Percentiles rank a stretch among this genome's conserved stretches.
Conservation (phyloP, 2,797 vertebrate species). For the Periparus ater region DNA sequence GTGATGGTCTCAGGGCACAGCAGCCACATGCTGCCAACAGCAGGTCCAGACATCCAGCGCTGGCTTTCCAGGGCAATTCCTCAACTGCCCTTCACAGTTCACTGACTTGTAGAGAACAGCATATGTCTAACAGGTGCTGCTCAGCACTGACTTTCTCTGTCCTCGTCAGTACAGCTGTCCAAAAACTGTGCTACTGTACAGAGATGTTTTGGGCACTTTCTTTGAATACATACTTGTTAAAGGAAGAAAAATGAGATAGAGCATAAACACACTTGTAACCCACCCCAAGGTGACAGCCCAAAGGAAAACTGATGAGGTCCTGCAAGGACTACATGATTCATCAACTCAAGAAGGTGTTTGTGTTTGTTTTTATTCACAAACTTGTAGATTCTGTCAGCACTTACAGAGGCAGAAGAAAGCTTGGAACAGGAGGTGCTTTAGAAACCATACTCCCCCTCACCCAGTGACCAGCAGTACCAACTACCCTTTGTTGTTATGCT, state of each 20-base stretch:
- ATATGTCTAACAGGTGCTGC: neutral
- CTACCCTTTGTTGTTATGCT: neutral
- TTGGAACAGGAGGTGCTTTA: neutral
- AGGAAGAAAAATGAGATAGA: neutral
- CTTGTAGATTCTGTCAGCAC: neutral
- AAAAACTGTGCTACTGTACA: neutral
- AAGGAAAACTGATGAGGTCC: neutral
- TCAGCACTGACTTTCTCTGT: neutral
- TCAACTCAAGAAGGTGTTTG: neutral
- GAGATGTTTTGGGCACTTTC: neutral
- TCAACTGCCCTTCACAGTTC: neutral
- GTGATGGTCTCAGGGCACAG: neutral
- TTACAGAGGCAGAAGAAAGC: neutral
- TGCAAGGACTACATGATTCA: neutral
- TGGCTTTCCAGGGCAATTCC: neutral
- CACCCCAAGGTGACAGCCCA: neutral
- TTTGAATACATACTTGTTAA: neutral
- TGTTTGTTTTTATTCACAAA: neutral
- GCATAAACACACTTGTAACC: neutral
- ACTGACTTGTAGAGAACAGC: neutral
- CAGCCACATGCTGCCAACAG: neutral
- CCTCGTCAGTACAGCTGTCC: neutral
- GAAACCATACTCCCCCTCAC: neutral
- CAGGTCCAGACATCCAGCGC: fast-evolving
- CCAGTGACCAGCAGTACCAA: neutral